Conservation (phyloP, 1,140 invertebrate genomes). For the Apis mellifera region DNA sequence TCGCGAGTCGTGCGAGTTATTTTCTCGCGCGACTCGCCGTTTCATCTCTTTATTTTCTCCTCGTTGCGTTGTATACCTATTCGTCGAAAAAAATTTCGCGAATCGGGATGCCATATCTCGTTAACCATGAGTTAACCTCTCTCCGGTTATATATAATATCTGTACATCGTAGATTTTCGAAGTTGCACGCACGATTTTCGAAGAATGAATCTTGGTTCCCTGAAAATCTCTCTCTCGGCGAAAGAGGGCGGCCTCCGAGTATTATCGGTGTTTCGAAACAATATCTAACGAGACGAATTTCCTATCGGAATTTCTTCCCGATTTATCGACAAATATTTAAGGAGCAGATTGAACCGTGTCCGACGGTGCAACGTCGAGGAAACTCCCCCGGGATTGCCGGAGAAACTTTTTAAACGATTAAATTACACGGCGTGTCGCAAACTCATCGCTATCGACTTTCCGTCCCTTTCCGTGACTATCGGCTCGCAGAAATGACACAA, state of each 20-base stretch:
- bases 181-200: background rate
- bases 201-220: too few relatives aligned
- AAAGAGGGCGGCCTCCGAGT: too few relatives aligned
- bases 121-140: too few relatives aligned
- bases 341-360: background rate
- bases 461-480: slow-evolving; percentile 25
- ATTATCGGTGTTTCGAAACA: background rate
- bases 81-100: background rate
- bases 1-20: background rate
- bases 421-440: slow-evolving; percentile 52
- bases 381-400: slow-evolving; percentile 39
- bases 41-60: background rate
- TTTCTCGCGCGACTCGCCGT: background rate
- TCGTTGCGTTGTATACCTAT: too few relatives aligned
- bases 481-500: slow-evolving; percentile 24
- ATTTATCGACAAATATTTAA: slow-evolving; percentile 46
- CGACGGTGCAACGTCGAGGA: slow-evolving; percentile 19
- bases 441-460: slow-evolving; percentile 51
- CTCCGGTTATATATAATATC: too few relatives aligned
- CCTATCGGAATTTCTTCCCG: background rate
- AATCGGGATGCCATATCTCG: too few relatives aligned
- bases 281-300: background rate
- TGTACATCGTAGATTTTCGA: background rate
- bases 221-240: too few relatives aligned
- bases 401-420: slow-evolving; percentile 61